phyloP scores from a whole-genome alignment of 2,113 vertebrate species.

The Sula dactylatra region DNA sequence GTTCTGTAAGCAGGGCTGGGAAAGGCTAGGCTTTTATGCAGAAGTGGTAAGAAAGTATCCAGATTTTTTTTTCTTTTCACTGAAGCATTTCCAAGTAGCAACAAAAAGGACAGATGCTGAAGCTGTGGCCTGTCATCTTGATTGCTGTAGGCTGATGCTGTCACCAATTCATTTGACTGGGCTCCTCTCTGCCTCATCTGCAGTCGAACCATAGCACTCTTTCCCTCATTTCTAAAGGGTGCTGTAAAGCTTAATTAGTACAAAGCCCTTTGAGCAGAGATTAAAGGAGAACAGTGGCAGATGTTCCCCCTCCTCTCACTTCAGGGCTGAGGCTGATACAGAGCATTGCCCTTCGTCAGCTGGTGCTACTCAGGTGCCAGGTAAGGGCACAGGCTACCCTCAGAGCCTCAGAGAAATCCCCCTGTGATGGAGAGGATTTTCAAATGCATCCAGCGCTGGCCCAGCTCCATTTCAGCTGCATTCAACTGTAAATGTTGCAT shows the following conservation, averaged over 20 bases:
- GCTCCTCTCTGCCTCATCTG: not conserved
- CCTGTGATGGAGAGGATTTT: not conserved
- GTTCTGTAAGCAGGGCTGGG: not conserved
- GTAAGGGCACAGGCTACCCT: not conserved
- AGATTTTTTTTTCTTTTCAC: not conserved
- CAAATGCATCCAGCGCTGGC: not conserved
- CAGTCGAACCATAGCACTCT: not conserved
- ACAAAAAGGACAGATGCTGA: not conserved
- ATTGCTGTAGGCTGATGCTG: not conserved
- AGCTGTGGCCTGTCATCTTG: not conserved
- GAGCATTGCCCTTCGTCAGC: not conserved
- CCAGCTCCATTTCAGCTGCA: not conserved
- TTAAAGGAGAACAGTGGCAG: not conserved
- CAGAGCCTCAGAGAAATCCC: not conserved
- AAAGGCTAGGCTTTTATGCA: not conserved
- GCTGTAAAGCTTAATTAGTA: slow-evolving; percentile 7
- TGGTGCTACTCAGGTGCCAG: not conserved
- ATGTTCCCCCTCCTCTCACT: not conserved
- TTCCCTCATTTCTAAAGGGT: not conserved
- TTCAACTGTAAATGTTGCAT: not conserved
- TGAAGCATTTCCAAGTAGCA: not conserved
- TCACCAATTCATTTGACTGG: not conserved
- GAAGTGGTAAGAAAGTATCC: not conserved
- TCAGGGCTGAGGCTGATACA: not conserved
- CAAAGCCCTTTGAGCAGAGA: not conserved